Evolutionary conservation across 2,888 invertebrate genomes (phyloP).

Genomic region (Oligia latruncula): DNA sequence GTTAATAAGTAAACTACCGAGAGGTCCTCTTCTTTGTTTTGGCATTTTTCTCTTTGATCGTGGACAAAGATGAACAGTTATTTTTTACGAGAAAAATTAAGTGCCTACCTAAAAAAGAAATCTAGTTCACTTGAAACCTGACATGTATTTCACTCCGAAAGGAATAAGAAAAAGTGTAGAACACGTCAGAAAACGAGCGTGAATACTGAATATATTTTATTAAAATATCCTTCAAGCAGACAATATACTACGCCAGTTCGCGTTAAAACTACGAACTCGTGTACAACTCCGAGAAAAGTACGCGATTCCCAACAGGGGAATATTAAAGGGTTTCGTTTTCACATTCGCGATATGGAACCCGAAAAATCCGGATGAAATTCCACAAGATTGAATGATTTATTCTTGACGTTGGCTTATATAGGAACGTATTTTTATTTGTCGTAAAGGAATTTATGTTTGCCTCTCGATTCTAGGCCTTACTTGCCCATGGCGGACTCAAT

Average conservation of each 20-base stretch:
- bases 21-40: neutral
- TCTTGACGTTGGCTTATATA: constrained; percentile 74
- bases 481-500: constrained; percentile 77
- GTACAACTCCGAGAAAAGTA: constrained; percentile 38
- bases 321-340: constrained; percentile 58
- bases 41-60: neutral
- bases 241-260: constrained; percentile 22
- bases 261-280: constrained; percentile 34
- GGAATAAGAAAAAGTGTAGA: neutral
- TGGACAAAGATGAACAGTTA: neutral
- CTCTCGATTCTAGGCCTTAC: constrained; percentile 73
- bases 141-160: constrained; percentile 2
- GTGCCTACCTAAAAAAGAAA: neutral
- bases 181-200: constrained; percentile 3
- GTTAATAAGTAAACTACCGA: constrained; percentile 6
- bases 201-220: constrained; percentile 43
- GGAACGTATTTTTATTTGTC: constrained; percentile 85
- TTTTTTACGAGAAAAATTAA: neutral
- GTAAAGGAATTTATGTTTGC: constrained; percentile 86
- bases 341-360: constrained; percentile 55
- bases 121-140: neutral
- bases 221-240: constrained; percentile 26
- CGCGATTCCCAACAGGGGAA: constrained; percentile 50
- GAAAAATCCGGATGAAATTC: constrained; percentile 69
- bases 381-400: constrained; percentile 86